Evolutionary conservation across 2,888 invertebrate genomes (phyloP).

Genomic region (Acrobasis consociella): DNA sequence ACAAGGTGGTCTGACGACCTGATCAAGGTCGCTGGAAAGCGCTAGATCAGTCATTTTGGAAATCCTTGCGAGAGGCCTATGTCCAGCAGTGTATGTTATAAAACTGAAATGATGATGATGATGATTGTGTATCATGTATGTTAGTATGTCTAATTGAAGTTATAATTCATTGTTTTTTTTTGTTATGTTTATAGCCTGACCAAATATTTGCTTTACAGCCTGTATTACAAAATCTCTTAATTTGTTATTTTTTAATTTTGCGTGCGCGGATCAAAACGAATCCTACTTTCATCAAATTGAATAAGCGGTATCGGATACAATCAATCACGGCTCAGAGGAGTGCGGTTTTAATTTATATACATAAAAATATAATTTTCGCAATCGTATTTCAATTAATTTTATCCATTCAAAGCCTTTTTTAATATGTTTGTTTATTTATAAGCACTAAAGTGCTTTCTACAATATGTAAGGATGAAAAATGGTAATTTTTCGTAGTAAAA

Average conservation of each 20-base stretch:
- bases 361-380: not conserved
- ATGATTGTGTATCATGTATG: too few relatives aligned
- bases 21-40: too few relatives aligned
- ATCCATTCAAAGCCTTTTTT: not conserved
- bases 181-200: not conserved
- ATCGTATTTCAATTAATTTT: not conserved
- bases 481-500: too few relatives aligned
- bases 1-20: too few relatives aligned
- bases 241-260: slow-evolving; percentile 12
- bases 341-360: not conserved
- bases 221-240: not conserved
- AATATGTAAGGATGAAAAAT: too few relatives aligned
- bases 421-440: not conserved
- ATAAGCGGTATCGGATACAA: slow-evolving; percentile 13
- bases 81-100: too few relatives aligned
- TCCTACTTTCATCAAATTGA: slow-evolving; percentile 3
- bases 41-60: too few relatives aligned
- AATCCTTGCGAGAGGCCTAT: too few relatives aligned
- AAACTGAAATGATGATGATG: too few relatives aligned
- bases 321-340: slow-evolving; percentile 3
- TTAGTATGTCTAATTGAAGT: too few relatives aligned
- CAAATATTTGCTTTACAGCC: not conserved
- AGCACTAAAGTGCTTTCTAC: too few relatives aligned
- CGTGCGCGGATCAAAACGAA: not conserved
- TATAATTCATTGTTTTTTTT: too few relatives aligned